Base-by-base conservation (phyloP, 2,113 vertebrate genomes). In the Elgaria multicarinata region DNA sequence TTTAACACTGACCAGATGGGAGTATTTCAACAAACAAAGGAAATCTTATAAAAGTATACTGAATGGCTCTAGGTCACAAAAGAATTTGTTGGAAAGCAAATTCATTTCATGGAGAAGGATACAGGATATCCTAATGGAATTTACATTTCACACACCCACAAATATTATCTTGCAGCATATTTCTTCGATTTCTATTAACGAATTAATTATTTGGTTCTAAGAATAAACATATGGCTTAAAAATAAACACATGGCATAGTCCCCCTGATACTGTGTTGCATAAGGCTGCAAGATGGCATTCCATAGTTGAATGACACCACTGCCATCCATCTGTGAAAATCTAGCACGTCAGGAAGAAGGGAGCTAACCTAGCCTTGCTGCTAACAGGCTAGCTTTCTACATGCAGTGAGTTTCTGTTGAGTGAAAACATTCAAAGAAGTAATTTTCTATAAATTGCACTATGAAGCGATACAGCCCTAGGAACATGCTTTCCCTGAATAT, bases 1-100 rank as follows among this genome's bases (percentile, higher is more conserved):
- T 89, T 90, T 94, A 95, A 95, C 82, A 92, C 93, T 91, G 87
- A 95, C 91, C 94, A 95, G 87, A 94, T 91, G 94, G 93, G 89
- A 78, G 1, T 93, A 86, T 90, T 88, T 87, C 90, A 88, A 86
- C 28, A 75, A 76, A 76, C 18, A 53, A 50, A 64, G 66, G 90
- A 76, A 89, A 0, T 3, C 50, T 28, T 74, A 24, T 83, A 94
- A 92, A 86, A 46, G 83, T 83, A 62, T 83, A 92, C 20, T 6
- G 50, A 80, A 72, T 24, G 55, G 89, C 88, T 93, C 87, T 67
- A 4, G 3, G 74, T 88, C 89, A 94, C 12, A 80, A 84, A n/a
- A 88, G 62, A 62, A 85, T 50, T 87, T 89, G 50, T 0, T 55
- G 36, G 85, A 75, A 72, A 92, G 28, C 0, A 1, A 39, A 83